Conservation (phyloP, 2,797 vertebrate genomes). For the Tenualosa ilisha region DNA sequence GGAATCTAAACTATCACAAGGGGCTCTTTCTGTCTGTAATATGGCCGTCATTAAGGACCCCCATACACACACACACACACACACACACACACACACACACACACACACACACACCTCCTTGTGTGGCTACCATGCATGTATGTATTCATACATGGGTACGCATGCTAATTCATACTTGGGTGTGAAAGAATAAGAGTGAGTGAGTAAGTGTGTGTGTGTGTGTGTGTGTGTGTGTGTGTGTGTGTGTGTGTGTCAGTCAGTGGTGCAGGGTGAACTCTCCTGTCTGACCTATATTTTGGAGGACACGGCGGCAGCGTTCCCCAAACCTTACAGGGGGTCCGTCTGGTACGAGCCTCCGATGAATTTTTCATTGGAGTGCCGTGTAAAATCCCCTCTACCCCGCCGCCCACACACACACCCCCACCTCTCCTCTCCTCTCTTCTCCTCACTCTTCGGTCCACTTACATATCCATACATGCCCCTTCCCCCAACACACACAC, state of each 20-base stretch:
- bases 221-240: background rate
- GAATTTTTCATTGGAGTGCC: constrained; percentile 73
- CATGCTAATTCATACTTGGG: background rate
- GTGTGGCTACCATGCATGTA: background rate
- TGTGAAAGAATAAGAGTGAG: background rate
- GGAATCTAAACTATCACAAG: background rate
- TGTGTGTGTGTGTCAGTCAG: background rate
- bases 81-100: background rate
- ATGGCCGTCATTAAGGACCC: too few relatives aligned
- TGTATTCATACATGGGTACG: background rate
- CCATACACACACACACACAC: background rate
- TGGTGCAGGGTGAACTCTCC: constrained; percentile 2
- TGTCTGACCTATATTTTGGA: constrained; percentile 72
- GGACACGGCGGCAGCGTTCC: constrained; percentile 48
- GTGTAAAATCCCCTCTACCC: constrained; percentile 51
- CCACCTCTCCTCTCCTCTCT: background rate
- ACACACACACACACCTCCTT: background rate
- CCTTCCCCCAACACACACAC: constrained; percentile 33
- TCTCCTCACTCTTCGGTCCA: constrained; percentile 53
- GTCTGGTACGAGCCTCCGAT: constrained; percentile 63
- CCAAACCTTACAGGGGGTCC: constrained; percentile 61
- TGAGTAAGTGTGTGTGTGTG: background rate
- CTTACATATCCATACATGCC: constrained; percentile 66
- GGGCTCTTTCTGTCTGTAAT: too few relatives aligned
- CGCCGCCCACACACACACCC: background rate